Conservation (phyloP, 2,888 invertebrate genomes). For the Carabus problematicus region DNA sequence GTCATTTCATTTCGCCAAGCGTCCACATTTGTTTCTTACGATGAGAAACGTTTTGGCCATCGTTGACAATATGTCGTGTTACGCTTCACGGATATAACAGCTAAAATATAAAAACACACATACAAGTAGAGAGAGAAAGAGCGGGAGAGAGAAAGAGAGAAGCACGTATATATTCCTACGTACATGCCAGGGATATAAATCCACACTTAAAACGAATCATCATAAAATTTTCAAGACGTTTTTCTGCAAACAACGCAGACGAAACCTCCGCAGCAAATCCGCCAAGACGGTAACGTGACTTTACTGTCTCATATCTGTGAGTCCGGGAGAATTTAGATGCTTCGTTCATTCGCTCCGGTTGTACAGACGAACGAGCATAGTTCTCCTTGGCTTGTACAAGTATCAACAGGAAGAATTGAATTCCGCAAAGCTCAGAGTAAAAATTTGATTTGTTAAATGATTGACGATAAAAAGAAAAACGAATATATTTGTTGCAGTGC, state of each 20-base stretch:
- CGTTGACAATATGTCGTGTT: conserved; percentile 18
- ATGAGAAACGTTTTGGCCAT: not conserved
- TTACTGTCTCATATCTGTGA: conserved; percentile 41
- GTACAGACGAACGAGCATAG: no score
- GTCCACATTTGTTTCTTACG: not conserved
- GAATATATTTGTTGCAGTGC: no score
- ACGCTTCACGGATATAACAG: conserved; percentile 24
- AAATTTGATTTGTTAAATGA: no score
- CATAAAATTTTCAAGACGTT: conserved; percentile 43
- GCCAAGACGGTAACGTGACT: conserved; percentile 40
- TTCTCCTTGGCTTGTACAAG: no score
- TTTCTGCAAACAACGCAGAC: conserved; percentile 40
- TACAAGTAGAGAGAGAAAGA: not conserved
- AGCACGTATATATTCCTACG: not conserved
- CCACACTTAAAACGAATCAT: conserved; percentile 43
- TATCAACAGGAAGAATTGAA: no score
- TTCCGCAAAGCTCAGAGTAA: no score
- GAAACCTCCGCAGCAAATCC: conserved; percentile 29
- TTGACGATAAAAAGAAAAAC: no score
- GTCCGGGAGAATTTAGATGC: conserved; percentile 33
- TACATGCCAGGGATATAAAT: conserved; percentile 41
- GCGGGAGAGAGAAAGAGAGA: no score
- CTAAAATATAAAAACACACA: conserved; percentile 40
- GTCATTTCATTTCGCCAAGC: no score
- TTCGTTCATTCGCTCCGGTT: not conserved